Percentiles rank a stretch among this genome's conserved stretches.
Evolutionary conservation across 2,797 vertebrate species (phyloP).

Genomic region (Acanthis flammea): DNA sequence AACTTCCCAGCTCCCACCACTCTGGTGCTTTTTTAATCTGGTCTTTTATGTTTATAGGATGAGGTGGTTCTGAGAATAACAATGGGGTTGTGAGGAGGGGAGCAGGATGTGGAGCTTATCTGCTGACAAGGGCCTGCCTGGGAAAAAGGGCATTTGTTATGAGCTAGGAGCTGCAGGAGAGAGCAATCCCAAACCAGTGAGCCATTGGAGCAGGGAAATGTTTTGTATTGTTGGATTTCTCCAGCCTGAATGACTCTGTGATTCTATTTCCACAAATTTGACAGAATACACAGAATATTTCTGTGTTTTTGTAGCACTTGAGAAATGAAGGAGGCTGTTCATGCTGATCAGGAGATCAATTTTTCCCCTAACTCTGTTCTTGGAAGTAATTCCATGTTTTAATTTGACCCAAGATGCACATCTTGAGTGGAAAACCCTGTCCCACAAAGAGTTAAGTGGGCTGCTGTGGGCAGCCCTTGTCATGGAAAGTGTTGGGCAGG

Average conservation of each 20-base stretch:
- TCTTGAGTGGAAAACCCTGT: neutral
- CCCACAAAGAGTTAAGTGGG: neutral
- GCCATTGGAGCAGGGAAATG: neutral
- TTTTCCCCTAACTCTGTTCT: neutral
- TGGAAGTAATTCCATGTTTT: neutral
- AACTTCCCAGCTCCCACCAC: neutral
- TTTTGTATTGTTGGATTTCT: neutral
- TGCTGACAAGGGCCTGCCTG: neutral
- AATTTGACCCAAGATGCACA: neutral
- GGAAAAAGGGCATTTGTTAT: neutral
- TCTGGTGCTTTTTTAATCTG: neutral
- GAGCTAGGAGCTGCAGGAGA: neutral
- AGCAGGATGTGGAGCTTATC: neutral
- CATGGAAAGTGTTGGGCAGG: slow-evolving; percentile 50
- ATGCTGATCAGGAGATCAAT: neutral
- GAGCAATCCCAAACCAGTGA: neutral
- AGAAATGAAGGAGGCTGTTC: neutral
- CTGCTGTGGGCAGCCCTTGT: slow-evolving; percentile 3
- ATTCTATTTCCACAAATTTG: neutral
- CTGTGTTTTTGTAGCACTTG: neutral
- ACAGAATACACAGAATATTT: neutral
- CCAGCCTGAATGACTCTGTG: neutral
- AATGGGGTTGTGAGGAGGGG: neutral
- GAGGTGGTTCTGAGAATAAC: neutral
- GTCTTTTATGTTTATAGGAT: neutral